These are phyloP conservation scores for Acronicta psi DNA, from an alignment of 2,888 invertebrate species.

Conservation along the genomic window DNA sequence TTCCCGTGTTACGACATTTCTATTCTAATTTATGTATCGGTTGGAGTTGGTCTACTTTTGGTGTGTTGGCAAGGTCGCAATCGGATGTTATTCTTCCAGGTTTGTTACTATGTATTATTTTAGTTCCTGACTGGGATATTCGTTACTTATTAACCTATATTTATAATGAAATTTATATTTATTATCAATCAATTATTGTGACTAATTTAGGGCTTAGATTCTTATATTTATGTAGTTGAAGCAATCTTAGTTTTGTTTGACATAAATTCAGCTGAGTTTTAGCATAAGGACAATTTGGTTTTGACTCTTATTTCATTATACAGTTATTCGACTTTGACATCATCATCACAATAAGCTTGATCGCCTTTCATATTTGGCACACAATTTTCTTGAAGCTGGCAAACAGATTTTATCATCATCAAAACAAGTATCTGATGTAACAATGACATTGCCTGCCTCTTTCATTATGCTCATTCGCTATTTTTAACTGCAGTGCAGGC, in stretches of 20 bases:
- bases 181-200: too few species aligned
- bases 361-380: slow-evolving; percentile 27
- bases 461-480: slow-evolving; percentile 48
- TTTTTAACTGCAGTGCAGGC: slow-evolving; percentile 56
- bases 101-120: slow-evolving; percentile 12
- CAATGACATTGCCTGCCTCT: slow-evolving; percentile 53
- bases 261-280: too few species aligned
- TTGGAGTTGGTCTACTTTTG: slow-evolving; percentile 43
- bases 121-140: slow-evolving; percentile 15
- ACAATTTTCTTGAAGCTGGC: neutral
- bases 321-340: slow-evolving; percentile 11
- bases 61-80: slow-evolving; percentile 51
- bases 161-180: too few species aligned
- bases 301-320: neutral
- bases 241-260: neutral
- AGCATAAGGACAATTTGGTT: too few species aligned
- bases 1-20: slow-evolving; percentile 67
- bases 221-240: too few species aligned
- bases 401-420: slow-evolving; percentile 24
- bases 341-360: slow-evolving; percentile 5
- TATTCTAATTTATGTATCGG: slow-evolving; percentile 54
- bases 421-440: slow-evolving; percentile 38
- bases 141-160: neutral
- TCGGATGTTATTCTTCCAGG: slow-evolving; percentile 35
- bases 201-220: too few species aligned